Conservation (phyloP, 2,797 vertebrate genomes). For the Lindbergichthys nudifrons region DNA sequence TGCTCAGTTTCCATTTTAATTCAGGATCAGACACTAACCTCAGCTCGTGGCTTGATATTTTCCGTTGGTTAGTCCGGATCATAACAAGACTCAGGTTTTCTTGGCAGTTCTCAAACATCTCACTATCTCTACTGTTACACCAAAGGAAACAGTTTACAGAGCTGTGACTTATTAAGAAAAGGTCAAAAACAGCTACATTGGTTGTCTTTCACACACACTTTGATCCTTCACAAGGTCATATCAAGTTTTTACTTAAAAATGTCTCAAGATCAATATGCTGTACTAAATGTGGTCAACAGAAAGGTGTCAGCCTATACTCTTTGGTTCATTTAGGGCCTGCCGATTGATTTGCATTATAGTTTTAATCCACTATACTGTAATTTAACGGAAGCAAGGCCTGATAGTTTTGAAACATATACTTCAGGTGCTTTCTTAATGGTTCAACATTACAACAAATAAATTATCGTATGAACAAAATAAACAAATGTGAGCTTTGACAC, state of each 20-base stretch:
- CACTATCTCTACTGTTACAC: background rate
- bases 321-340: background rate
- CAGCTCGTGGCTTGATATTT: conserved; percentile 4
- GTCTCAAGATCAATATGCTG: conserved; percentile 5
- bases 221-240: background rate
- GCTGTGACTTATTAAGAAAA: background rate
- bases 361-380: too few relatives aligned
- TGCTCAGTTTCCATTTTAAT: too few relatives aligned
- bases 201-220: background rate
- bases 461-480: background rate
- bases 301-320: conserved; percentile 10
- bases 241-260: conserved; percentile 2
- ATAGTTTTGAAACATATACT: too few relatives aligned
- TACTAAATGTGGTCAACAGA: conserved; percentile 15
- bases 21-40: conserved; percentile 37
- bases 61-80: conserved; percentile 33
- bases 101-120: background rate
- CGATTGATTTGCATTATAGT: background rate
- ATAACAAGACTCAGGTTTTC: background rate
- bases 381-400: too few relatives aligned
- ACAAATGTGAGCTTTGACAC: background rate
- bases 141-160: background rate
- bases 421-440: background rate
- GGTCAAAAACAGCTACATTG: background rate
- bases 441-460: background rate